Evolutionary conservation across 2,797 vertebrate species (phyloP).

Genomic region (Enteromius anoplus): DNA sequence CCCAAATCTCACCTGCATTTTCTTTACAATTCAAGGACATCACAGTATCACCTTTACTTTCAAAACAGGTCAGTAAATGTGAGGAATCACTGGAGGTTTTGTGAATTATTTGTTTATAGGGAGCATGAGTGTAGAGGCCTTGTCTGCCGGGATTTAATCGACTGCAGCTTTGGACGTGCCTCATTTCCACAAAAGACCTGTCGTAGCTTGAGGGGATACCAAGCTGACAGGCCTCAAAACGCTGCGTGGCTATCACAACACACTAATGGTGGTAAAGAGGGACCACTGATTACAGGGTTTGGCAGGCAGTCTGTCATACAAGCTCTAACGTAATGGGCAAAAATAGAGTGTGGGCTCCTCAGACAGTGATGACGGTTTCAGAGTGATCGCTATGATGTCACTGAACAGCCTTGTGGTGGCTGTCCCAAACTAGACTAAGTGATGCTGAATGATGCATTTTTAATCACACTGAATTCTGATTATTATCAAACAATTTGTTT

Average conservation of each 20-base stretch:
- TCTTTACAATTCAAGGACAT: neutral
- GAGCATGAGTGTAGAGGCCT: neutral
- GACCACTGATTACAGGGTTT: constrained; percentile 49
- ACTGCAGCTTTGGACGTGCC: constrained; percentile 42
- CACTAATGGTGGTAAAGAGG: constrained; percentile 49
- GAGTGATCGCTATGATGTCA: constrained; percentile 15
- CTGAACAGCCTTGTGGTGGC: neutral
- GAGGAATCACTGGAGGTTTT: neutral
- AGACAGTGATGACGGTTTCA: constrained; percentile 45
- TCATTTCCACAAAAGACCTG: constrained; percentile 58
- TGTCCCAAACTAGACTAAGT: neutral
- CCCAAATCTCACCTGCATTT: neutral
- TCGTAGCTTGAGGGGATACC: constrained; percentile 58
- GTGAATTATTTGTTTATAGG: neutral
- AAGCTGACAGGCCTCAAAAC: constrained; percentile 42
- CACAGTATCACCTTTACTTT: neutral
- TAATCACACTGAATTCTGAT: neutral
- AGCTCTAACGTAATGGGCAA: constrained; percentile 30
- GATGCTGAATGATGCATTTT: neutral
- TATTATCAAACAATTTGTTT: too few relatives aligned
- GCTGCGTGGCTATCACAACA: constrained; percentile 46
- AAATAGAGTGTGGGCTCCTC: constrained; percentile 49
- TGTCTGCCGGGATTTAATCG: constrained; percentile 35
- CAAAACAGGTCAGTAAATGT: neutral
- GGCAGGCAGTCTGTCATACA: constrained; percentile 50